Percentiles rank a stretch among this genome's conserved stretches.
phyloP scores from a whole-genome alignment of 2,797 vertebrate species.

The Cephalopachus bancanus region DNA sequence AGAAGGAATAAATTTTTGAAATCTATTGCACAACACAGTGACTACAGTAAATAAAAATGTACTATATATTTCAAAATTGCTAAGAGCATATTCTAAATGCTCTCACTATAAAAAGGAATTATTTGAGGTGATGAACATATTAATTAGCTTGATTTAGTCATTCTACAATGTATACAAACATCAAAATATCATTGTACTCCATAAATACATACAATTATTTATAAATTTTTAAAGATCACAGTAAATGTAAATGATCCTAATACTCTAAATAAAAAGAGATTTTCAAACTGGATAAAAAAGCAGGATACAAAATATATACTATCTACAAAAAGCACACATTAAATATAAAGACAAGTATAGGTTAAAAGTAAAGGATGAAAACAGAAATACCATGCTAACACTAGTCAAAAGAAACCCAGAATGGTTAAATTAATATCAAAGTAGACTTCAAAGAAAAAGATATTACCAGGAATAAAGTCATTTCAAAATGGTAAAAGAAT shows the following conservation, averaged over 20 bases:
- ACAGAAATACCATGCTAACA: neutral
- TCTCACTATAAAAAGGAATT: too few relatives aligned
- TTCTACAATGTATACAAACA: too few relatives aligned
- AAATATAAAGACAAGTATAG: neutral
- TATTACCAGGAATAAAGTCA: neutral
- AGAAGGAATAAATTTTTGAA: too few relatives aligned
- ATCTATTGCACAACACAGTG: too few relatives aligned
- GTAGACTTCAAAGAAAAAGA: conserved; percentile 6
- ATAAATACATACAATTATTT: neutral
- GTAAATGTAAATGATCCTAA: neutral
- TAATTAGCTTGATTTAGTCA: too few relatives aligned
- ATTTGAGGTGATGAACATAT: too few relatives aligned
- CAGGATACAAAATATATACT: neutral
- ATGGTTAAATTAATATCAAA: conserved; percentile 3
- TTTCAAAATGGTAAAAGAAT: neutral
- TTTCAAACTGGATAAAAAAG: neutral
- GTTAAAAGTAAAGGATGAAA: neutral
- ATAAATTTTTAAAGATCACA: neutral
- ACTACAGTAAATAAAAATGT: too few relatives aligned
- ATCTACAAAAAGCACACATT: conserved; percentile 4
- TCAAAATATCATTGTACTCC: neutral
- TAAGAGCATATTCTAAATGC: too few relatives aligned
- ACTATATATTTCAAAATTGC: too few relatives aligned
- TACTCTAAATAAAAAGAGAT: neutral
- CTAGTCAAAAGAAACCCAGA: neutral